These are phyloP conservation scores for Mellivora capensis DNA, from an alignment of 2,113 vertebrate species.

Conservation along the genomic window DNA sequence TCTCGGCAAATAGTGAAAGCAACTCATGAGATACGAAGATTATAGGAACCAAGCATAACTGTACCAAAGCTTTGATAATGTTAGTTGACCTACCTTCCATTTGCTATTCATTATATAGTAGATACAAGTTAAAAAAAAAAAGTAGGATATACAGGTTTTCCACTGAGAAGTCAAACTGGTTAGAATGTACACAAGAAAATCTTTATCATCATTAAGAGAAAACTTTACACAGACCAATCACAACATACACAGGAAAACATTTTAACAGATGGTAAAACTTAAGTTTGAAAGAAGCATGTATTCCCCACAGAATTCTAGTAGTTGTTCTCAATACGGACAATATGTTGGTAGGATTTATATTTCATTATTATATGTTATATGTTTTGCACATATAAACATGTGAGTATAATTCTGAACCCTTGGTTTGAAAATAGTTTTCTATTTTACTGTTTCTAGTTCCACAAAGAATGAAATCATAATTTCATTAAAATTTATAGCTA, in stretches of 20 bases:
- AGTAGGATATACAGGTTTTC: not conserved
- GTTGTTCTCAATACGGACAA: conserved; percentile 61
- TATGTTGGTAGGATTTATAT: conserved; percentile 57
- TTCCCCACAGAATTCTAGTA: conserved; percentile 19
- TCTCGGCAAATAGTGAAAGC: not conserved
- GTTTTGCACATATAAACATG: not conserved
- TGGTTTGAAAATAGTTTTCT: conserved; percentile 66
- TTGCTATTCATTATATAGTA: not conserved
- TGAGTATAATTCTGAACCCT: conserved; percentile 48
- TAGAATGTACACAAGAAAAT: not conserved
- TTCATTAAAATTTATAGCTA: conserved; percentile 60
- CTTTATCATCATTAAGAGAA: conserved; percentile 69
- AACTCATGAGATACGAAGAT: not conserved
- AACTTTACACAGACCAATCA: conserved; percentile 6
- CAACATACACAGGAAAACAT: conserved; percentile 36
- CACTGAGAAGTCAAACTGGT: not conserved
- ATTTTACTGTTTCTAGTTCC: conserved; percentile 62
- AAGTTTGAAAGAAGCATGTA: conserved; percentile 47
- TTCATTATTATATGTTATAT: not conserved
- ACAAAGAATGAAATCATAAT: conserved; percentile 60
- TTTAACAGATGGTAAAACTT: conserved; percentile 48
- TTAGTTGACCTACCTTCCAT: not conserved
- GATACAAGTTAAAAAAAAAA: not conserved
- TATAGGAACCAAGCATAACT: not conserved
- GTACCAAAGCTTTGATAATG: not conserved